Evolutionary conservation across 2,888 invertebrate genomes (phyloP), one percentile per base, ranked within the genome.

Genomic region (Cerastis rubricosa): DNA sequence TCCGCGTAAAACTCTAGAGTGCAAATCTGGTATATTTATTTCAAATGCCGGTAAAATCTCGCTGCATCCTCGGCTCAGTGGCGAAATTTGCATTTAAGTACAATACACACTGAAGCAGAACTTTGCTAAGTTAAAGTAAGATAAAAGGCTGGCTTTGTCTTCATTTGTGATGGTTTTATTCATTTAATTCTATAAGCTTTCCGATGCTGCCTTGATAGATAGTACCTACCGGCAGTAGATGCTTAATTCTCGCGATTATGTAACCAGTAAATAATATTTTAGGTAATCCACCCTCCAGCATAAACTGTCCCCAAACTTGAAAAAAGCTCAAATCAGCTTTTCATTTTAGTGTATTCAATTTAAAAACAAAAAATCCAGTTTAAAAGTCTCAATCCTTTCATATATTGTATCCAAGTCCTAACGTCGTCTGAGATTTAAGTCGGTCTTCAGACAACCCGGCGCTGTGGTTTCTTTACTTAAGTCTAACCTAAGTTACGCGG

Each of bases 381-480:
- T 40, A 76, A 83, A 81, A 74, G 67, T 79, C 76, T 68, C 77
- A 80, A 80, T 83, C 77, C 85, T 88, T 89, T 82, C 76, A 80
- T 85, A 86, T 87, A 85, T 89, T 91, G 92, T 92, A 89, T 88
- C 85, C 89, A 83, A 87, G 80, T 74, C 89, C 91, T 87, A 91
- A 90, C 90, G 85, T 89, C 89, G 89, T 90, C 88, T 88, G 90
- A 94, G 94, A 95, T 95, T 95, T 95, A 95, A 95, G 92, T 92
- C 91, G 91, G 93, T 94, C 94, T 92, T 95, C 94, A 95, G 94
- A 94, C 94, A 88, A 91, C 90, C 92, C 91, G 93, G 93, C 93
- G 92, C 91, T 94, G 95, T 89, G 95, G 94, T 95, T 96, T 95
- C 95, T 95, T 95, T 95, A 90, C 95, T 94, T 94, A 94, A 95